A percentile compares a stretch with the other conserved stretches of the same genome.
These are phyloP conservation scores for Tethya wilhelma DNA, from an alignment of 37 sponge, comb jelly and placozoan genomes.

Conservation along the genomic window DNA sequence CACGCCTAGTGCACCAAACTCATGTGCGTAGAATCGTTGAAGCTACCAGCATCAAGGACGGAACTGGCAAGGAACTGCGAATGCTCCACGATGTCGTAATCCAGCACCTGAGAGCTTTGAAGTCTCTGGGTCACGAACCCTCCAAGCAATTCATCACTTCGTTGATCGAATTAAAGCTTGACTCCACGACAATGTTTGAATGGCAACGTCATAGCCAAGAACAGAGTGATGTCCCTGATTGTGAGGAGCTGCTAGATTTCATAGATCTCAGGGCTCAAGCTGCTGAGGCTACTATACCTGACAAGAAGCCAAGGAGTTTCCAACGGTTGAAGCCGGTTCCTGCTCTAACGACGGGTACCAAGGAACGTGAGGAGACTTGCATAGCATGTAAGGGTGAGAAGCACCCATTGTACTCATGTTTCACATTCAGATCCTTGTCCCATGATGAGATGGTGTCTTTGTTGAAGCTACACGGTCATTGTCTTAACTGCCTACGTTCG, in stretches of 20 bases:
- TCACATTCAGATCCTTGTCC: slow-evolving; percentile 33
- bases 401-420: slow-evolving; percentile 53
- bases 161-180: slow-evolving; percentile 40
- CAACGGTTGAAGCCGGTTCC: neutral
- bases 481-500: slow-evolving; percentile 17
- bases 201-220: slow-evolving; percentile 59
- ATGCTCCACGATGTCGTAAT: no score
- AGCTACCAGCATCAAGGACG: no score
- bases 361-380: neutral
- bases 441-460: slow-evolving; percentile 12
- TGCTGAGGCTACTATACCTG: slow-evolving; percentile 23
- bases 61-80: no score
- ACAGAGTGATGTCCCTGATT: slow-evolving; percentile 23
- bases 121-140: no score
- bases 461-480: neutral
- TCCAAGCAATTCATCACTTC: no score
- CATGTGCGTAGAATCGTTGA: no score
- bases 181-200: slow-evolving; percentile 35
- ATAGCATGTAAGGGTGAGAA: slow-evolving; percentile 35
- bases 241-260: slow-evolving; percentile 37
- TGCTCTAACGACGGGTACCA: slow-evolving; percentile 15
- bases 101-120: no score
- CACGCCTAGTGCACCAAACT: no score
- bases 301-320: neutral
- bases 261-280: slow-evolving; percentile 59